Conservation (phyloP, 2,797 vertebrate genomes). For the Gouania willdenowi region DNA sequence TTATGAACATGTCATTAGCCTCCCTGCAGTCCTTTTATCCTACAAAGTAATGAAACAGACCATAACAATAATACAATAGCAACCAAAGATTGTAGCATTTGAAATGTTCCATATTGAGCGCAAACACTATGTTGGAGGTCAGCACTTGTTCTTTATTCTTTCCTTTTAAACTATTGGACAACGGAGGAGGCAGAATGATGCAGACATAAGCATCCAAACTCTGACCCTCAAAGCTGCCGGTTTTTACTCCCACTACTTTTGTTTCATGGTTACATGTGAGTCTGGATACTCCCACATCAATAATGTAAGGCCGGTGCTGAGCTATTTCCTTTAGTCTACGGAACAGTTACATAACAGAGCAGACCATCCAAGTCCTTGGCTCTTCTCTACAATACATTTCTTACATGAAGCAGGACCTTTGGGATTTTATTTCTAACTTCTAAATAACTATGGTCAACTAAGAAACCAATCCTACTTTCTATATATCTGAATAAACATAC, state of each 20-base stretch:
- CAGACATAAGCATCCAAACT: conserved; percentile 41
- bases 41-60: conserved; percentile 19
- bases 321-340: conserved; percentile 38
- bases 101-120: neutral
- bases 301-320: conserved; percentile 57
- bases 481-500: too few species aligned
- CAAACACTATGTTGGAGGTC: conserved; percentile 10
- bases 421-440: neutral
- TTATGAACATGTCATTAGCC: conserved; percentile 11
- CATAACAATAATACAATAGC: conserved; percentile 20
- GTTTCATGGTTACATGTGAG: conserved; percentile 49
- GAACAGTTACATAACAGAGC: conserved; percentile 66
- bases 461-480: too few species aligned
- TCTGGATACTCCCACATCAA: conserved; percentile 75
- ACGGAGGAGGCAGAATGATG: conserved; percentile 28
- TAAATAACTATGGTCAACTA: too few species aligned
- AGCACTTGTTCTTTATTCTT: conserved; percentile 4
- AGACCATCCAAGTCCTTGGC: conserved; percentile 20
- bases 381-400: conserved; percentile 31
- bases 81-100: conserved; percentile 1
- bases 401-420: conserved; percentile 13
- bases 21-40: conserved; percentile 10
- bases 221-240: conserved; percentile 30
- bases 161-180: conserved; percentile 15
- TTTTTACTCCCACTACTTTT: conserved; percentile 29